Conservation (phyloP, 2,113 vertebrate genomes). For the Phainopepla nitens region DNA sequence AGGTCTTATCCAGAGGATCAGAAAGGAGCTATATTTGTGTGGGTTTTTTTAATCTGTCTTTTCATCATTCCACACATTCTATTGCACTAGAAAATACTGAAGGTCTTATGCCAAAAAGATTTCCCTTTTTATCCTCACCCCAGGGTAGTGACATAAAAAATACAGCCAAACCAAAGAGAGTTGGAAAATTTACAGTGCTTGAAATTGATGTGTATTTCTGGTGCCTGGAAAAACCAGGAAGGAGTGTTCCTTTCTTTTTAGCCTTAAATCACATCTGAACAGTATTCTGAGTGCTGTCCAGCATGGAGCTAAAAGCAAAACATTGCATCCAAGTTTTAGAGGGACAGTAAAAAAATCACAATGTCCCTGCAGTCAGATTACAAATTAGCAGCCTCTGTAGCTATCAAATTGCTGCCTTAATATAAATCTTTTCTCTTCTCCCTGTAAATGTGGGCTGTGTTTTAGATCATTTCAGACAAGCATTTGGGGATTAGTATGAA, state of each 20-base stretch:
- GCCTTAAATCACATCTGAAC: slow-evolving; percentile 4
- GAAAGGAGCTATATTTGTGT: neutral
- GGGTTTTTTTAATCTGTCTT: neutral
- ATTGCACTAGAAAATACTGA: neutral
- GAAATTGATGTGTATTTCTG: neutral
- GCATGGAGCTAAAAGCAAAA: neutral
- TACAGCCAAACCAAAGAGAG: neutral
- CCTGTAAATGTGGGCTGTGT: neutral
- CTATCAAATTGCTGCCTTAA: neutral
- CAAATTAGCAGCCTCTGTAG: neutral
- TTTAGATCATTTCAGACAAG: slow-evolving; percentile 6
- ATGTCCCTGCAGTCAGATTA: neutral
- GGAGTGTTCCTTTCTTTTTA: neutral
- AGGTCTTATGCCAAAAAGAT: neutral
- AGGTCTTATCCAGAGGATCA: neutral
- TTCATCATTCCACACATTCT: neutral
- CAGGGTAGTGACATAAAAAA: neutral
- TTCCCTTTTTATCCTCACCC: fast-evolving
- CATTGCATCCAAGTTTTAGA: neutral
- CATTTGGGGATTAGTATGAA: slow-evolving; percentile 20
- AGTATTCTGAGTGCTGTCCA: neutral
- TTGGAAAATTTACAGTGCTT: neutral
- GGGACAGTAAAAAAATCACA: neutral
- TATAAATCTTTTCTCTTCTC: neutral
- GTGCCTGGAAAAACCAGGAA: slow-evolving; percentile 9